Evolutionary conservation across 2,888 invertebrate genomes (phyloP).

Genomic region (Globia sparganii): DNA sequence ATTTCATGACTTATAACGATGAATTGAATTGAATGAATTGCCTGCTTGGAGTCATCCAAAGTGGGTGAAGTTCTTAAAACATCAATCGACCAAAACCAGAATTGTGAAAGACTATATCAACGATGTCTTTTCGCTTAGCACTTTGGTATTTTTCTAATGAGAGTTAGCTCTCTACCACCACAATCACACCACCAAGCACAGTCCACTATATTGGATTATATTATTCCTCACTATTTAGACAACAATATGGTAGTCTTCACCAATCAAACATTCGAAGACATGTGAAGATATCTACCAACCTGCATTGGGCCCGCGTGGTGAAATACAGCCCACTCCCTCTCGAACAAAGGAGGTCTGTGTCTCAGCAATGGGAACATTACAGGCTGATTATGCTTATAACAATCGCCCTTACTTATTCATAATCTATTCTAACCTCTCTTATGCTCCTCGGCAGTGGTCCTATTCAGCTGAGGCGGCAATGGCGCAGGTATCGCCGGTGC

Average conservation of each 20-base stretch:
- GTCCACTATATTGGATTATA: neutral
- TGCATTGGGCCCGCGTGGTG: neutral
- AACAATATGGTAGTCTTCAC: neutral
- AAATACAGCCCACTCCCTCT: neutral
- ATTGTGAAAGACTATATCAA: neutral
- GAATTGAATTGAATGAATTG: too few relatives aligned
- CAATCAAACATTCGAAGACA: too few relatives aligned
- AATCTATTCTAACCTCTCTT: slow-evolving; percentile 92
- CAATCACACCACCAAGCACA: neutral
- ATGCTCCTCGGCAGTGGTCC: slow-evolving; percentile 92
- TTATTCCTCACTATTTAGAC: neutral
- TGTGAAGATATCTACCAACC: neutral
- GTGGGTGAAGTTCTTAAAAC: neutral
- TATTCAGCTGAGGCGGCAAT: slow-evolving; percentile 90
- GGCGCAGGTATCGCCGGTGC: slow-evolving; percentile 94
- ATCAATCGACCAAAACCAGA: neutral
- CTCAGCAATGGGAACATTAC: neutral
- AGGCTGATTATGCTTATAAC: neutral
- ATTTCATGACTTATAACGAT: neutral
- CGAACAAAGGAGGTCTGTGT: neutral
- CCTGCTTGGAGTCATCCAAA: neutral
- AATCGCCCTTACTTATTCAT: neutral
- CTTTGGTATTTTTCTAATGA: neutral
- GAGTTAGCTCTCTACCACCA: neutral
- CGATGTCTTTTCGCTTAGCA: too few relatives aligned